Evolutionary conservation across 1,140 invertebrate genomes (phyloP).

Genomic region (Arion vulgaris): DNA sequence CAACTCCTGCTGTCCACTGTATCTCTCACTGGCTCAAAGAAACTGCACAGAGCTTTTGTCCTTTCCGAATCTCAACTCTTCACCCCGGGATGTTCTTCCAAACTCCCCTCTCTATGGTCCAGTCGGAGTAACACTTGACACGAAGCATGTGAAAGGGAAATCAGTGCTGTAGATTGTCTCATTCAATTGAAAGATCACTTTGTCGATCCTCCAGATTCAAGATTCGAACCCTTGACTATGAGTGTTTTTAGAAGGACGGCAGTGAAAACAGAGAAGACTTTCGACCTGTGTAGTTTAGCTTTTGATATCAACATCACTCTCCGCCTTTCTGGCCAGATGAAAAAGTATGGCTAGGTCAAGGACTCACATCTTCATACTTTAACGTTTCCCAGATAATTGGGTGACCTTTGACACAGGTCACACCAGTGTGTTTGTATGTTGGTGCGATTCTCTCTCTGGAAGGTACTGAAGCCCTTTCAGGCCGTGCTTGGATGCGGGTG

Average conservation of each 20-base stretch:
- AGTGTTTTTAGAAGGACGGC: neutral
- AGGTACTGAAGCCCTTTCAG: conserved; percentile 16
- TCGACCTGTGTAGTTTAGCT: neutral
- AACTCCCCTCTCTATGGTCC: conserved; percentile 4
- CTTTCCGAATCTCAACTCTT: neutral
- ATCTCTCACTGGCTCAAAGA: neutral
- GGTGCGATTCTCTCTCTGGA: neutral
- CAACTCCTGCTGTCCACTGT: neutral
- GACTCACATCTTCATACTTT: neutral
- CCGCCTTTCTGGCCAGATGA: neutral
- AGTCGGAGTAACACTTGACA: conserved; percentile 7
- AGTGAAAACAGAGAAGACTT: neutral
- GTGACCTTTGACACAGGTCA: conserved; percentile 34
- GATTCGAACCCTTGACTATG: neutral
- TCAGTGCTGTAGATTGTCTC: conserved; percentile 6
- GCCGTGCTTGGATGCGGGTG: conserved; percentile 9
- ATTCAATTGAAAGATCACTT: neutral
- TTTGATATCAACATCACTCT: neutral
- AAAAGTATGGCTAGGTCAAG: neutral
- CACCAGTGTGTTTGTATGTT: neutral
- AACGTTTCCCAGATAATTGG: conserved; percentile 30
- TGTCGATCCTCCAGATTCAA: conserved; percentile 9
- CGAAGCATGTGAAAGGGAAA: conserved; percentile 11
- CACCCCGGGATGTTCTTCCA: conserved; percentile 11
- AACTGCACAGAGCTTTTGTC: neutral